These are phyloP conservation scores for Anabas testudineus DNA, from an alignment of 2,797 vertebrate genomes.

Conservation along the genomic window DNA sequence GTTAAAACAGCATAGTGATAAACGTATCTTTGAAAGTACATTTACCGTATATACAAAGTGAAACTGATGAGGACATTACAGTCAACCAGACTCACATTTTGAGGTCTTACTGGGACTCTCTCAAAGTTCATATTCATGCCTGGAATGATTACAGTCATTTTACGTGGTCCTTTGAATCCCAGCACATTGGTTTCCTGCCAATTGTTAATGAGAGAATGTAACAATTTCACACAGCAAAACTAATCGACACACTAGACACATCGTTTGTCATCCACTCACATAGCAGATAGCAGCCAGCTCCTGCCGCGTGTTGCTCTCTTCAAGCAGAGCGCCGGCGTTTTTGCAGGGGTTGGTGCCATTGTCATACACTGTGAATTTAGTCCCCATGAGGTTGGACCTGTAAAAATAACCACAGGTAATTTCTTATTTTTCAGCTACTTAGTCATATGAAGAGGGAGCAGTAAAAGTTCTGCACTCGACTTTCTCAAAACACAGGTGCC, in stretches of 20 bases:
- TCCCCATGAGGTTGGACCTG: slow-evolving; percentile 98
- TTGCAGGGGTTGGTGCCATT: slow-evolving; percentile 92
- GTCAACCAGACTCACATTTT: slow-evolving; percentile 84
- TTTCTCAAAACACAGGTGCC: neutral
- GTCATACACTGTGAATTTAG: slow-evolving; percentile 97
- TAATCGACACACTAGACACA: neutral
- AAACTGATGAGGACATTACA: no score
- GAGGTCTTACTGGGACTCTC: slow-evolving; percentile 90
- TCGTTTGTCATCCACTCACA: slow-evolving; percentile 81
- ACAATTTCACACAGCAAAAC: neutral
- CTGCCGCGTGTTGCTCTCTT: slow-evolving; percentile 90
- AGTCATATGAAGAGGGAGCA: no score
- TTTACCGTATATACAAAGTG: neutral
- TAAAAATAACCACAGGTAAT: neutral
- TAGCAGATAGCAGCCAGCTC: slow-evolving; percentile 96
- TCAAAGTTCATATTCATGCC: slow-evolving; percentile 97
- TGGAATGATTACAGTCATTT: slow-evolving; percentile 98
- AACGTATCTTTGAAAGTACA: neutral
- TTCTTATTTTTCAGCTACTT: no score
- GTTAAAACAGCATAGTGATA: neutral
- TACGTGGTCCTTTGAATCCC: slow-evolving; percentile 97
- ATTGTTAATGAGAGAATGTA: neutral
- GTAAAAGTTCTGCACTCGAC: neutral
- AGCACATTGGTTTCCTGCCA: slow-evolving; percentile 96
- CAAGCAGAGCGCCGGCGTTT: slow-evolving; percentile 86